phyloP scores from a whole-genome alignment of 2,797 vertebrate genomes.

The Lerista edwardsae region DNA sequence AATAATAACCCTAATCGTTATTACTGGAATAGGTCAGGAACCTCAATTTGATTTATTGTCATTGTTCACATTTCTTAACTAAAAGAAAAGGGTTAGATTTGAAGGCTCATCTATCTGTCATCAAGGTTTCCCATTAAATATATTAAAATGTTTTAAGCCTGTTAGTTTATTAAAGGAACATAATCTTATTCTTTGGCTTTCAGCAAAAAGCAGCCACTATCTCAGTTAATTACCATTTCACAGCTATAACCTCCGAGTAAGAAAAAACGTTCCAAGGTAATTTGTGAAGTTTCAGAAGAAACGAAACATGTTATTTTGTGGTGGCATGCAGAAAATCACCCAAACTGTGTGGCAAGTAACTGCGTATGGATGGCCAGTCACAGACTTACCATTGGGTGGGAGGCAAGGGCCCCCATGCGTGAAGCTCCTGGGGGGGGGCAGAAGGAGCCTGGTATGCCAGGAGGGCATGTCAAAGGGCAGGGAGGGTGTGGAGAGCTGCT shows the following conservation, averaged over 20 bases:
- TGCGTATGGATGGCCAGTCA: too few species aligned
- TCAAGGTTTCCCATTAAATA: slow-evolving; percentile 56
- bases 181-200: slow-evolving; percentile 69
- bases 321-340: too few species aligned
- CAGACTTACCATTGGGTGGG: too few species aligned
- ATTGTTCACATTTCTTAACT: slow-evolving; percentile 59
- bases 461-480: too few species aligned
- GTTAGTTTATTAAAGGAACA: slow-evolving; percentile 61
- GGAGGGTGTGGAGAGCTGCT: too few species aligned
- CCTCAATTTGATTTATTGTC: slow-evolving; percentile 61
- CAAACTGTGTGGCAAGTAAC: too few species aligned
- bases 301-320: slow-evolving; percentile 8
- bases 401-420: too few species aligned
- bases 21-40: slow-evolving; percentile 51
- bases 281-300: slow-evolving; percentile 54
- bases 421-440: too few species aligned
- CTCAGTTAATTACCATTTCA: slow-evolving; percentile 74
- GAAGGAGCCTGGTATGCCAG: too few species aligned
- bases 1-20: slow-evolving; percentile 50
- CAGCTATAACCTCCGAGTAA: slow-evolving; percentile 61
- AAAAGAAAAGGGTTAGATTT: slow-evolving; percentile 56
- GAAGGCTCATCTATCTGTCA: slow-evolving; percentile 52
- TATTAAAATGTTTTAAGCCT: slow-evolving; percentile 65
- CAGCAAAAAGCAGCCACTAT: slow-evolving; percentile 64
- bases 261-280: slow-evolving; percentile 62